Evolutionary conservation across 1,140 invertebrate genomes (phyloP), one percentile per base, ranked within the genome.

Genomic region (Drosophila jambulina): DNA sequence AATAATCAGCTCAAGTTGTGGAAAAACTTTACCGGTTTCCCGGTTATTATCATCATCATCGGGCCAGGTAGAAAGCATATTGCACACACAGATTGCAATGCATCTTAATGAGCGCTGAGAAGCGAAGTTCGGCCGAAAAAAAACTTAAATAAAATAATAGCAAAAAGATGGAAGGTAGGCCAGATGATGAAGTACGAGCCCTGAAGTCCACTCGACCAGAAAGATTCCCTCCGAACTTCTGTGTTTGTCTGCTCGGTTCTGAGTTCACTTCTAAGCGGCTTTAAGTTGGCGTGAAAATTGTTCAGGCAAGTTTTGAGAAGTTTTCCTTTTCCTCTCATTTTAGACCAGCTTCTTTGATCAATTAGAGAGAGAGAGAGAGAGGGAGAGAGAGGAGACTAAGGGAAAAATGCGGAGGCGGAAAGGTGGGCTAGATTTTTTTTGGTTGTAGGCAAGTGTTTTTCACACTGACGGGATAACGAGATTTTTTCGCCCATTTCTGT

Each of bases 271-370:
- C 27, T 79, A 90, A 88, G 86, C 78, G 75, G 75, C 78, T 88
- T 88, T 91, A 90, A 88, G 85, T 88, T 91, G 63, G 78, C 78
- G 81, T 90, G 65, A 88, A 88, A 88, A 85, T 85, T 85, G 75
- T 81, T 81, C 46, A 56, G 77, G 57, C 68, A 87, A 82, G 72
- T 84, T 81, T 43, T 56, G 32, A 85, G 75, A 84, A 85, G 58
- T 85, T 86, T 78, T 63, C 54, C 34, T 54, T 49, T 49, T 34
- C 46, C n/a, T 62, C 54, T 25, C 21, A 25, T 48, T 60, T 74
- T 36, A n/a, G 60, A 72, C 51, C 63, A 63, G 46, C 59, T 67
- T 49, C 63, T 83, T 87, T 88, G 81, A 81, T 88, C 80, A 88
- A 88, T 90, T 85, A 75, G 59, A 56, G 64, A 19, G 21, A 72